phyloP scores from a whole-genome alignment of 2,888 invertebrate genomes.

The Cryptocephalus moraei region DNA sequence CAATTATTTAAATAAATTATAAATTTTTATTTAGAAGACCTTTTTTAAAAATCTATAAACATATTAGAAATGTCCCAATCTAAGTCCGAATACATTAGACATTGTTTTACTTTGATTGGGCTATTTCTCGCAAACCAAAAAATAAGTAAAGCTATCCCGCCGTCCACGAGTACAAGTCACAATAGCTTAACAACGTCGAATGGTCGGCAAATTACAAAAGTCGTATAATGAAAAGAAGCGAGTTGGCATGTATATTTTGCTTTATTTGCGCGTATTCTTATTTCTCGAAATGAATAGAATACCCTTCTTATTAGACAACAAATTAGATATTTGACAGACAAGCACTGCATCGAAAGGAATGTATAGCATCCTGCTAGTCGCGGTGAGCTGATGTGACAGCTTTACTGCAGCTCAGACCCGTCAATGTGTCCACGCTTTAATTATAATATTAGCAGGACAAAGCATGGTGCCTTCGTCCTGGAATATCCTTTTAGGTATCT shows the following conservation, averaged over 20 bases:
- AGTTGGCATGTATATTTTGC: no score
- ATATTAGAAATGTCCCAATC: neutral
- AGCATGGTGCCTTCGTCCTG: constrained; percentile 8
- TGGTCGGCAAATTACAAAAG: no score
- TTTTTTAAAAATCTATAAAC: neutral
- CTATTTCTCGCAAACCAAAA: no score
- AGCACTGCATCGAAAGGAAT: constrained; percentile 1
- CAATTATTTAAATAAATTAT: no score
- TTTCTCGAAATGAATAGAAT: no score
- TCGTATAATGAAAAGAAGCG: no score
- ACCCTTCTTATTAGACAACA: no score
- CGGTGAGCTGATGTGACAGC: constrained; percentile 6
- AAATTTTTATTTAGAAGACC: no score
- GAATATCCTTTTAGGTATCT: constrained; percentile 20
- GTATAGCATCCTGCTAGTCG: constrained; percentile 3
- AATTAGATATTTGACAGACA: constrained; percentile 7
- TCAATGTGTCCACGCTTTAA: constrained; percentile 33
- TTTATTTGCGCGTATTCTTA: no score
- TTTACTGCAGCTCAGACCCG: constrained; percentile 24
- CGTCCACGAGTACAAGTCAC: no score
- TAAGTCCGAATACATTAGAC: neutral
- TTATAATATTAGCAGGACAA: constrained; percentile 31
- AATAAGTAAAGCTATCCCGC: no score
- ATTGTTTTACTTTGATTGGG: neutral
- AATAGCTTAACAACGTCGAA: no score